Evolutionary conservation across 2,888 invertebrate species (phyloP).

Genomic region (Brachypterus glaber): DNA sequence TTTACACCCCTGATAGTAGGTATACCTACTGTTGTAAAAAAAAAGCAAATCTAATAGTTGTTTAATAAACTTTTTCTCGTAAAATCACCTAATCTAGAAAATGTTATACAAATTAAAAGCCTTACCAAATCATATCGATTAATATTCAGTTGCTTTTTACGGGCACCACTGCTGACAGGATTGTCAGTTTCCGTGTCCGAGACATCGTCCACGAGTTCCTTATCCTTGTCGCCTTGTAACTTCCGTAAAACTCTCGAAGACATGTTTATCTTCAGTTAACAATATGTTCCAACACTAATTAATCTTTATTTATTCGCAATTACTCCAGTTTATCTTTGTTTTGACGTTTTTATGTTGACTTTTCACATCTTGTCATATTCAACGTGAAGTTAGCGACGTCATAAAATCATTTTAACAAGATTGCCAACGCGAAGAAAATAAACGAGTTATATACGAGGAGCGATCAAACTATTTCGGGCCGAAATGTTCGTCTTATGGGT

Average conservation of each 20-base stretch:
- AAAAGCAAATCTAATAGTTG: no score
- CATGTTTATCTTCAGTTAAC: slow-evolving; percentile 45
- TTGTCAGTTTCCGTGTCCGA: slow-evolving; percentile 48
- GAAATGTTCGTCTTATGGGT: no score
- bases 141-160: slow-evolving; percentile 51
- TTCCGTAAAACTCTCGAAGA: slow-evolving; percentile 58
- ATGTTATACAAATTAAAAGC: no score
- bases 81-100: no score
- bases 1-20: no score
- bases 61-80: no score
- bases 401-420: no score
- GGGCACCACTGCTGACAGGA: slow-evolving; percentile 42
- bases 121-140: slow-evolving; percentile 64
- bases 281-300: not conserved
- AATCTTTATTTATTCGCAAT: not conserved
- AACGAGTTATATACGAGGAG: no score
- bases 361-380: slow-evolving; percentile 2
- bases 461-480: no score
- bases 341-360: not conserved
- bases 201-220: slow-evolving; percentile 43
- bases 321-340: no score
- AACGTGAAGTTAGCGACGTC: not conserved
- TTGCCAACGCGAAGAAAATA: no score
- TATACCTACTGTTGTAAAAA: no score
- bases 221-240: slow-evolving; percentile 51